Conservation (phyloP, 2,797 vertebrate species). For the Carcharodon carcharias region DNA sequence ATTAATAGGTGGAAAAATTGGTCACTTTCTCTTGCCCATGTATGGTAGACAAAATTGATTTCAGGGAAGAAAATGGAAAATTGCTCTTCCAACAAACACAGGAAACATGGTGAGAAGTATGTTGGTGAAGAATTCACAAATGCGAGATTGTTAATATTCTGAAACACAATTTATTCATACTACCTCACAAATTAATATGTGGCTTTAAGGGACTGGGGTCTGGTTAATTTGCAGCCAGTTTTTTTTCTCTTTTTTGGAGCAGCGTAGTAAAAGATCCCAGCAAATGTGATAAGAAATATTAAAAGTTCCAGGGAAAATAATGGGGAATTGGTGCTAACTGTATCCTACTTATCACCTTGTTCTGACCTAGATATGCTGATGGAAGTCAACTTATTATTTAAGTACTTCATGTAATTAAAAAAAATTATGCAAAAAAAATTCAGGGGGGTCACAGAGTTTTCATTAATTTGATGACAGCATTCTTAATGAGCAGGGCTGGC, state of each 20-base stretch:
- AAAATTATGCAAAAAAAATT: slow-evolving; percentile 34
- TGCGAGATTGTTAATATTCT: not conserved
- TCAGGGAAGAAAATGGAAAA: not conserved
- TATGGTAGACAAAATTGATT: not conserved
- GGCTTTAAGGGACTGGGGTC: not conserved
- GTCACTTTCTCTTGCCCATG: not conserved
- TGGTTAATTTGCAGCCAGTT: not conserved
- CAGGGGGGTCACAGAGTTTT: slow-evolving; percentile 2
- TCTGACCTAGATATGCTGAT: slow-evolving; percentile 32
- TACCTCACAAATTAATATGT: not conserved
- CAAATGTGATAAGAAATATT: not conserved
- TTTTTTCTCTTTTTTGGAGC: not conserved
- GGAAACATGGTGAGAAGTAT: not conserved
- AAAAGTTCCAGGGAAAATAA: not conserved
- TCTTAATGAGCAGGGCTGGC: slow-evolving; percentile 17
- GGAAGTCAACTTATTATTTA: slow-evolving; percentile 30
- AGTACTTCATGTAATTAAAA: slow-evolving; percentile 25
- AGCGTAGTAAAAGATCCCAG: not conserved
- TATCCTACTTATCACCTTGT: slow-evolving; percentile 23
- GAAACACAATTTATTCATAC: not conserved
- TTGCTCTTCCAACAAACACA: not conserved
- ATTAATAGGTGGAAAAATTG: not conserved
- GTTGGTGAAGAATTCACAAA: not conserved
- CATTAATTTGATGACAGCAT: slow-evolving; percentile 27
- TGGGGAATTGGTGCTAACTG: not conserved